Evolutionary conservation across 1,140 invertebrate species (phyloP).

Genomic region (Ooceraea biroi): DNA sequence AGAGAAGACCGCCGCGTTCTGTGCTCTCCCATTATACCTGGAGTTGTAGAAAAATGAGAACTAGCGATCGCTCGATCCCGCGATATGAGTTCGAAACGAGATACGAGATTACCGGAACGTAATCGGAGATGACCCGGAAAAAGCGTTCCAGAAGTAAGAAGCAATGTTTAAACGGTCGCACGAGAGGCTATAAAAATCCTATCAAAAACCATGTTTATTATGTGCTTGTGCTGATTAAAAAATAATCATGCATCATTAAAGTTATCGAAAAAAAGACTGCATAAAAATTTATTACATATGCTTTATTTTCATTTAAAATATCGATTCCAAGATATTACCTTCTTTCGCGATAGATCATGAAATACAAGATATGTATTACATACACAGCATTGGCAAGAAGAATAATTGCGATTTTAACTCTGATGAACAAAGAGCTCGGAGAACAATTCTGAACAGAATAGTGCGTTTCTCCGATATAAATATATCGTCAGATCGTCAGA

Average conservation of each 20-base stretch:
- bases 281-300: neutral
- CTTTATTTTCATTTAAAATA: neutral
- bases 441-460: too few species aligned
- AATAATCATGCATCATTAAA: too few species aligned
- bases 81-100: constrained; percentile 54
- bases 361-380: neutral
- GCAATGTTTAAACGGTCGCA: constrained; percentile 33
- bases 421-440: too few species aligned
- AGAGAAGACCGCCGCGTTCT: constrained; percentile 52
- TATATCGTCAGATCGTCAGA: too few species aligned
- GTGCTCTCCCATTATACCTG: constrained; percentile 53
- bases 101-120: constrained; percentile 52
- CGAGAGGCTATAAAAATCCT: constrained; percentile 34
- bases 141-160: constrained; percentile 53
- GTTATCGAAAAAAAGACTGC: neutral
- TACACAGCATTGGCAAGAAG: too few species aligned
- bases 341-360: neutral
- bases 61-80: constrained; percentile 53
- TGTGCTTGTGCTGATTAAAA: neutral
- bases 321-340: neutral
- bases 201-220: neutral
- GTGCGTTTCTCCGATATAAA: too few species aligned
- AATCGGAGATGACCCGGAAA: constrained; percentile 62
- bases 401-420: too few species aligned
- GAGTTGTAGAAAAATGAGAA: constrained; percentile 54